Evolutionary conservation across 1,140 invertebrate genomes (phyloP), one percentile per base, ranked within the genome.

Genomic region (Potamilus streckersoni): DNA sequence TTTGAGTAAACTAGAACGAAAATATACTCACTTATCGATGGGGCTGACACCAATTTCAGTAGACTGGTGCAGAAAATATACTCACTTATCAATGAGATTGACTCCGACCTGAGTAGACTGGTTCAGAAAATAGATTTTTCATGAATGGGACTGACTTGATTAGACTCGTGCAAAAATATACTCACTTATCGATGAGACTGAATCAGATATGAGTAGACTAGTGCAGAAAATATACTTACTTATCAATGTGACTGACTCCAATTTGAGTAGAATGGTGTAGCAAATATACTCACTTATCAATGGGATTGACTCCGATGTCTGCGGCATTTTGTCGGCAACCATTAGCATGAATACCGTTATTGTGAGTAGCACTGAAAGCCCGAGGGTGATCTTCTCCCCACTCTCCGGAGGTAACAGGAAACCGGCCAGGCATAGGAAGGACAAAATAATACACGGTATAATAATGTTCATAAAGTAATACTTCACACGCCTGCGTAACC

Each of bases 311-410:
- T 92, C 92, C 11, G 92, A 92, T 5, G 92, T 93, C 80, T 92
- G 91, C 14, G 92, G 92, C 89, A 93, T 91, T 78, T 91, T 92
- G 79, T 93, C 92, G 5, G 91, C 91, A 56, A 93, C 92, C 82
- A 92, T 91, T 68, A 93, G 80, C 91, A 92, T 92, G 84, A 93
- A 92, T 15, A 93, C 92, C 56, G 91, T 92, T 78, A 93, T 92
- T 11, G 92, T 91, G 15, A 93, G 86, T 4, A 93, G 85, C 3
- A 93, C 91, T 15, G 92, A 92, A n/a, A 93, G 83, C 27, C 92
- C 92, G 13, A 93, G 89, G 8, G 92, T 90, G n/a, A 93, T 91
- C 85, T 93, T 93, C 85, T 93, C 92, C 5, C 92, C 92, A n/a
- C 90, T 91, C 74, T 93, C 92, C 0, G 92, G 91, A 8, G 92